Evolutionary conservation across 37 sponge, comb jelly and placozoan species (phyloP), one percentile per base, ranked within the genome.

Genomic region (Crambe crambe): DNA sequence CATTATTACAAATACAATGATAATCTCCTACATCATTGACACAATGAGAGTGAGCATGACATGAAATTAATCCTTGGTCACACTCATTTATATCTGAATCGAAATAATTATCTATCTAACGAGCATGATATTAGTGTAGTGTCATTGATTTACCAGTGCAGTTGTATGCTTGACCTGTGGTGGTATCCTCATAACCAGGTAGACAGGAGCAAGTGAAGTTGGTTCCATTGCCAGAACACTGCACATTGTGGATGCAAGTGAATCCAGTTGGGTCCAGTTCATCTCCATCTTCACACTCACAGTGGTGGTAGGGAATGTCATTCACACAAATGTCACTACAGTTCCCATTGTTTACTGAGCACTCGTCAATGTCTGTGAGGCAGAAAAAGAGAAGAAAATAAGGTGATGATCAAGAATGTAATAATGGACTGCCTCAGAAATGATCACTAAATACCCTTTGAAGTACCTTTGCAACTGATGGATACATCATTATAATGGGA

Each of bases 351-450:
- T 54, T 65, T 20, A 60, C 40, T 17, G 51, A 2, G 42, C 82
- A 82, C 63, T 82, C 82, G 73, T 82, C 31, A 18, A 73, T 22
- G 27, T 82, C 82, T 82, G 74, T n/a, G n/a, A n/a, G n/a, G n/a
- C n/a, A n/a, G n/a, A n/a, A n/a, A n/a, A n/a, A n/a, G n/a, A n/a
- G n/a, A n/a, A n/a, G n/a, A n/a, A n/a, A n/a, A n/a, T n/a, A n/a
- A n/a, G n/a, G n/a, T n/a, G n/a, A n/a, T n/a, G n/a, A n/a, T n/a
- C n/a, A n/a, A 22, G 38, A 3, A 22, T 37, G n/a, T n/a, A n/a
- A n/a, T n/a, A n/a, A n/a, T n/a, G n/a, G n/a, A n/a, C n/a, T n/a
- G n/a, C n/a, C n/a, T n/a, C n/a, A n/a, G n/a, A n/a, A n/a, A n/a
- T n/a, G n/a, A n/a, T n/a, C n/a, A n/a, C n/a, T n/a, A n/a, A n/a